Evolutionary conservation across 2,113 vertebrate genomes (phyloP).

Genomic region (Holacanthus passer): DNA sequence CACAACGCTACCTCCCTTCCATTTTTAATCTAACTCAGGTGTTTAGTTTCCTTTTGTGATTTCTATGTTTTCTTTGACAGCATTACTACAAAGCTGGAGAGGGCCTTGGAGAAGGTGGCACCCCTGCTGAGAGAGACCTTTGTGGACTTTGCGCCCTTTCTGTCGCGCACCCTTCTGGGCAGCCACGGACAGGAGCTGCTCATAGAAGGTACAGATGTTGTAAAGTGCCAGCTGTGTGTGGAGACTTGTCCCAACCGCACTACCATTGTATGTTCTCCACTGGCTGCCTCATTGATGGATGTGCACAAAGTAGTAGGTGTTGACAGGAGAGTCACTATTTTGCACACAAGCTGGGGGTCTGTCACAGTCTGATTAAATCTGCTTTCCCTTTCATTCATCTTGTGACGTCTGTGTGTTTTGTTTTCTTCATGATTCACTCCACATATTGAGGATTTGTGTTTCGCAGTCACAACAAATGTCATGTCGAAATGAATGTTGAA

Average conservation of each 20-base stretch:
- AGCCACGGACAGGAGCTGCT: constrained; percentile 98
- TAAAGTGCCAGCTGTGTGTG: background rate
- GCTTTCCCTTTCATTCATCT: constrained; percentile 52
- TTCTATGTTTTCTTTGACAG: constrained; percentile 81
- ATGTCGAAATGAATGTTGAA: constrained; percentile 34
- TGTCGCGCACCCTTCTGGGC: constrained; percentile 95
- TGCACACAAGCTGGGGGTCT: constrained; percentile 46
- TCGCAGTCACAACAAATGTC: constrained; percentile 46
- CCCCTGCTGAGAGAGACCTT: constrained; percentile 97
- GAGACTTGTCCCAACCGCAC: constrained; percentile 7
- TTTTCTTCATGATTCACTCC: constrained; percentile 32
- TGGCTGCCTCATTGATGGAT: constrained; percentile 42
- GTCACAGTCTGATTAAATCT: constrained; percentile 51
- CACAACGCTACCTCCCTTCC: background rate
- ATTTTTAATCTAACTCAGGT: constrained; percentile 7
- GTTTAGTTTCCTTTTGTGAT: constrained; percentile 17
- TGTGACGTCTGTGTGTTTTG: constrained; percentile 27
- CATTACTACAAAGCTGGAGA: constrained; percentile 97
- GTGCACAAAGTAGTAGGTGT: constrained; percentile 31
- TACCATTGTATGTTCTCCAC: constrained; percentile 11
- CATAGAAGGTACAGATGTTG: constrained; percentile 94
- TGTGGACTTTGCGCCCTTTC: constrained; percentile 98
- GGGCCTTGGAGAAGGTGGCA: constrained; percentile 97
- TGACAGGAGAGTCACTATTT: constrained; percentile 52
- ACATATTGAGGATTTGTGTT: constrained; percentile 32